A percentile compares a stretch with the other conserved stretches of the same genome.
phyloP scores from a whole-genome alignment of 2,888 invertebrate genomes.

The Allygus modestus region DNA sequence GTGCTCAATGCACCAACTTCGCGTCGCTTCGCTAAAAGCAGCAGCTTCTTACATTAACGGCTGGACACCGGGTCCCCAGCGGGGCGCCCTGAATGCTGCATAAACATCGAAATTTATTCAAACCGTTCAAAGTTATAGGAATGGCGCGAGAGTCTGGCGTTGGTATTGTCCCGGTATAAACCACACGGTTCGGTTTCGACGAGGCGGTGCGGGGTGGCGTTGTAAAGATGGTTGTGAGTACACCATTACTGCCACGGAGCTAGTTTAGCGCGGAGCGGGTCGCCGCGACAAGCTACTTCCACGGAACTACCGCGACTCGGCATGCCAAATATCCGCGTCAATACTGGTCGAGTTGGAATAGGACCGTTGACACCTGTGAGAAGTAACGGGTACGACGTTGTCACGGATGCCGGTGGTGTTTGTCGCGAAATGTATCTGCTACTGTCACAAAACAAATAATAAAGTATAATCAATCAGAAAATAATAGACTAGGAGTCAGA shows the following conservation, averaged over 20 bases:
- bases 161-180: conserved; percentile 5
- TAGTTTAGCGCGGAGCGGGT: background rate
- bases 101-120: conserved; percentile 39
- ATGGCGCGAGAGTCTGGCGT: conserved; percentile 6
- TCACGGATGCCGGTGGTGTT: background rate
- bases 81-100: background rate
- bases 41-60: background rate
- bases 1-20: background rate
- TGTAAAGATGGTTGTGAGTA: background rate
- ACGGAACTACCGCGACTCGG: background rate
- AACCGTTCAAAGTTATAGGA: conserved; percentile 32
- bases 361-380: background rate
- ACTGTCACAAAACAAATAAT: too few species aligned
- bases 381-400: background rate
- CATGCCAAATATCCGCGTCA: background rate
- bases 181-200: background rate
- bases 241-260: background rate
- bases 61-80: background rate
- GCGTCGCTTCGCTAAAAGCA: background rate
- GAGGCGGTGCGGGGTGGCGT: background rate
- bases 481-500: too few species aligned
- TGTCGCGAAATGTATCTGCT: too few species aligned
- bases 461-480: too few species aligned
- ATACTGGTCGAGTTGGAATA: background rate
- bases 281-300: too few species aligned